phyloP scores from a whole-genome alignment of 2,797 vertebrate species.

The Cryptoprocta ferox region DNA sequence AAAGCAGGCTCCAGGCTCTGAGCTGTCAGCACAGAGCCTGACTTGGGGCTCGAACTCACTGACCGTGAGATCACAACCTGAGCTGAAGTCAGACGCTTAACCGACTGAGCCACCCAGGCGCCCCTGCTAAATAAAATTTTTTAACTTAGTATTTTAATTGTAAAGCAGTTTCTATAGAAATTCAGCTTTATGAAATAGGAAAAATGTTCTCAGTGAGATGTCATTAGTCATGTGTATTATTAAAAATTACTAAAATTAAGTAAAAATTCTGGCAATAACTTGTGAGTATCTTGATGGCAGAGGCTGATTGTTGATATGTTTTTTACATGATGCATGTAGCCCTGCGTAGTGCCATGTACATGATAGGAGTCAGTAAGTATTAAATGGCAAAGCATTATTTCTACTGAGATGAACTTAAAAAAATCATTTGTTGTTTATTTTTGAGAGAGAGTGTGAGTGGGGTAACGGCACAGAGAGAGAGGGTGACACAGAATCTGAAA shows the following conservation, averaged over 20 bases:
- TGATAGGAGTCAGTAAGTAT: neutral
- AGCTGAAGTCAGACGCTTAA: too few species aligned
- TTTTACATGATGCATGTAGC: neutral
- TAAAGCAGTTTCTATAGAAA: neutral
- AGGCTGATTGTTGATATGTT: neutral
- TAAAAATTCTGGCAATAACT: neutral
- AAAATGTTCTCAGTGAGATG: neutral
- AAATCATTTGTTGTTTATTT: too few species aligned
- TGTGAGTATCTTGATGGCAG: neutral
- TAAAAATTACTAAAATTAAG: neutral
- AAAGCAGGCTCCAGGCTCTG: too few species aligned
- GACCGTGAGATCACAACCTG: too few species aligned
- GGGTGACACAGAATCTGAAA: too few species aligned
- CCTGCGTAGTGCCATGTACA: neutral
- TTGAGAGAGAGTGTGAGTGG: too few species aligned
- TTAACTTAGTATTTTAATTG: slow-evolving; percentile 19
- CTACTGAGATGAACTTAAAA: neutral
- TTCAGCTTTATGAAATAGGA: neutral
- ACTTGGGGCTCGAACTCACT: too few species aligned
- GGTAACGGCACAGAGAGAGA: too few species aligned
- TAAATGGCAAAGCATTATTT: neutral
- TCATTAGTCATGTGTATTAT: neutral
- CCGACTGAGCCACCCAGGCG: too few species aligned
- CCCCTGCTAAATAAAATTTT: neutral
- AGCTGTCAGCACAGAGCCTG: too few species aligned